Evolutionary conservation across 2,888 invertebrate species (phyloP).

Genomic region (Amphiduros pacificus): DNA sequence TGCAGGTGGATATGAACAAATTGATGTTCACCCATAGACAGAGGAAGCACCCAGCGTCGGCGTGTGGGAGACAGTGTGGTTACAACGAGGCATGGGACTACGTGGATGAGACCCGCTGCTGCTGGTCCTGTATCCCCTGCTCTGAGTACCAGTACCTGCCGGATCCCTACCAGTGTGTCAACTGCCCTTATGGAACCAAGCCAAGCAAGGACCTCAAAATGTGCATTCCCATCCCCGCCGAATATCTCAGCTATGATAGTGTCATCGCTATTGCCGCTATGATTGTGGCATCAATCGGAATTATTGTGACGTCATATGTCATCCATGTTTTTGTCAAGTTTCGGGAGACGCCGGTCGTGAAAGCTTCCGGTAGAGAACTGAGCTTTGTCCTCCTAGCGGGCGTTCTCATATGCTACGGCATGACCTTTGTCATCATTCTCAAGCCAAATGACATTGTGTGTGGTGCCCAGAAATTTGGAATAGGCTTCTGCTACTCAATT

Average conservation of each 20-base stretch:
- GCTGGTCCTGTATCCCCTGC: constrained; percentile 68
- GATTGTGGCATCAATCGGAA: constrained; percentile 64
- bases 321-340: constrained; percentile 56
- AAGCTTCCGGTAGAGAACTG: constrained; percentile 61
- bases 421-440: constrained; percentile 59
- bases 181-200: constrained; percentile 78
- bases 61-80: constrained; percentile 84
- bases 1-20: constrained; percentile 21
- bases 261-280: constrained; percentile 93
- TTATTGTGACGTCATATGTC: constrained; percentile 53
- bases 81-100: constrained; percentile 88
- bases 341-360: constrained; percentile 59
- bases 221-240: constrained; percentile 63
- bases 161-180: constrained; percentile 61
- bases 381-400: constrained; percentile 59
- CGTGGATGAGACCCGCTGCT: constrained; percentile 76
- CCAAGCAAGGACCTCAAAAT: constrained; percentile 75
- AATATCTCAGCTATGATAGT: constrained; percentile 66
- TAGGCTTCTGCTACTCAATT: constrained; percentile 59
- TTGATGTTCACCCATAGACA: constrained; percentile 22
- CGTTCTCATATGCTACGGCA: constrained; percentile 54
- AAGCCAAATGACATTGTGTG: constrained; percentile 57
- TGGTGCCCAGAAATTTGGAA: constrained; percentile 57
- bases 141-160: constrained; percentile 72
- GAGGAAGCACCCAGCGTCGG: constrained; percentile 24